Evolutionary conservation across 2,888 invertebrate species (phyloP).

Genomic region (Eurois occulta): DNA sequence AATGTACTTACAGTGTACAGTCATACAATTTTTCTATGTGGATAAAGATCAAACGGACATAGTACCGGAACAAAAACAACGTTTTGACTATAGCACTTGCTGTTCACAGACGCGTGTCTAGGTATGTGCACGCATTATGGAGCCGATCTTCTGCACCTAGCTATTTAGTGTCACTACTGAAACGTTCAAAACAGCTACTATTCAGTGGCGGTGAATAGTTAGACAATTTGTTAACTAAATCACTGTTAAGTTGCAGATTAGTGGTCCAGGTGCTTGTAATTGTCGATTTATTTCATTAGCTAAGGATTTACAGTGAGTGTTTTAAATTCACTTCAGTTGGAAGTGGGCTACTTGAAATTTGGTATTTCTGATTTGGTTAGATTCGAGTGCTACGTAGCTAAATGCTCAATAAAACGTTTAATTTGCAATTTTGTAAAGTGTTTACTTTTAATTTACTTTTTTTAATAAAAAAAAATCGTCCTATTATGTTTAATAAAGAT

Average conservation of each 20-base stretch:
- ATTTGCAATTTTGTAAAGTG: background rate
- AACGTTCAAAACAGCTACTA: slow-evolving; percentile 46
- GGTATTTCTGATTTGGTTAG: background rate
- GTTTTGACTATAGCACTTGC: background rate
- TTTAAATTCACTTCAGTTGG: slow-evolving; percentile 10
- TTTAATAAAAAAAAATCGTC: background rate
- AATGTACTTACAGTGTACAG: background rate
- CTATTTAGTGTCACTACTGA: slow-evolving; percentile 9
- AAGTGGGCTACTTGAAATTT: background rate
- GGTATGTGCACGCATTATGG: background rate
- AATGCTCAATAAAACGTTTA: background rate
- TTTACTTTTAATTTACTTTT: background rate
- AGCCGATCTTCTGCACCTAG: background rate
- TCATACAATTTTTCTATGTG: background rate
- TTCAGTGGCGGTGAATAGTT: slow-evolving; percentile 60
- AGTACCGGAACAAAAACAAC: background rate
- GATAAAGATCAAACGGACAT: background rate
- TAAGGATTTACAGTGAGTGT: slow-evolving; percentile 21
- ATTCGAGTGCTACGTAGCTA: background rate
- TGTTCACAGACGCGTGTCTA: background rate
- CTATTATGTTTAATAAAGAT: background rate
- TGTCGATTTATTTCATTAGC: slow-evolving; percentile 58
- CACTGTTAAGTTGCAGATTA: slow-evolving; percentile 57
- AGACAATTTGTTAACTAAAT: slow-evolving; percentile 65
- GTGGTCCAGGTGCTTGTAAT: slow-evolving; percentile 61